Conservation (phyloP, 2,113 vertebrate genomes). For the Hymenochirus boettgeri region DNA sequence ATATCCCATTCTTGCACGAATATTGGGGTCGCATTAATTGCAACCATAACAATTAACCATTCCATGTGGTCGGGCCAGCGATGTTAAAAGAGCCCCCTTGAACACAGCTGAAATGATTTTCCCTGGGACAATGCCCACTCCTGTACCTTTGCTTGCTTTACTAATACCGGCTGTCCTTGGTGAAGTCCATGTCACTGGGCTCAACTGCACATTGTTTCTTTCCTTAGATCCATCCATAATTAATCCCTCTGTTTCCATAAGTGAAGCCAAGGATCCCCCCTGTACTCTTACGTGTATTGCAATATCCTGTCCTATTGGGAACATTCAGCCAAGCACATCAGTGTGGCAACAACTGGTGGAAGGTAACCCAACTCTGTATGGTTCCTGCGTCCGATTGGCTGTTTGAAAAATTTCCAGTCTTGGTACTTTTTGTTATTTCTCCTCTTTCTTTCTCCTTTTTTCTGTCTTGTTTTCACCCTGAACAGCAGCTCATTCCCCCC, state of each 20-base stretch:
- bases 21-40: constrained; percentile 68
- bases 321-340: constrained; percentile 49
- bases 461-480: constrained; percentile 50
- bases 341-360: constrained; percentile 48
- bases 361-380: constrained; percentile 52
- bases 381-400: constrained; percentile 49
- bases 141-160: constrained; percentile 8
- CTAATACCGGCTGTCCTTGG: constrained; percentile 22
- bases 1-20: constrained; percentile 66
- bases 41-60: constrained; percentile 69
- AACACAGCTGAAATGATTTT: constrained; percentile 1
- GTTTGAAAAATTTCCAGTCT: constrained; percentile 51
- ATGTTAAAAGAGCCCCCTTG: constrained; percentile 24
- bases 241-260: constrained; percentile 58
- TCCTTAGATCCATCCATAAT: constrained; percentile 15
- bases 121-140: constrained; percentile 1
- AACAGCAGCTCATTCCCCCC: constrained; percentile 51
- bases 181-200: constrained; percentile 1
- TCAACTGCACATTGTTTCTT: constrained; percentile 2
- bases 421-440: constrained; percentile 48
- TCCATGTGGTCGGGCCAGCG: constrained; percentile 22
- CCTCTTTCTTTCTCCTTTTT: constrained; percentile 53
- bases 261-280: constrained; percentile 72
- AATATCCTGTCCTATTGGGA: constrained; percentile 58
- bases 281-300: constrained; percentile 59